Evolutionary conservation across 2,888 invertebrate genomes (phyloP).

Genomic region (Linyphia triangularis): DNA sequence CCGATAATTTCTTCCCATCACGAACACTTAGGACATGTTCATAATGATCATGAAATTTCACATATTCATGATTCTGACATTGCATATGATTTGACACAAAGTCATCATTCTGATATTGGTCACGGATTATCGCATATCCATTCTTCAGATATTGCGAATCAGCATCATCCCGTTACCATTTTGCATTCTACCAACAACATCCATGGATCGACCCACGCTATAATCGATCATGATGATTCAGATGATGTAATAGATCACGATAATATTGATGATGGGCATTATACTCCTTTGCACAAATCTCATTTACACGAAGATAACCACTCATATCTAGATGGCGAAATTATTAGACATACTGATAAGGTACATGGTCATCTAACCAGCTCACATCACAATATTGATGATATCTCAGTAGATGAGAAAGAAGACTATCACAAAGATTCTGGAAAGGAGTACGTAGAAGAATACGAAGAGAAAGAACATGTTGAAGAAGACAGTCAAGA

Average conservation of each 20-base stretch:
- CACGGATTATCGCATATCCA: not conserved
- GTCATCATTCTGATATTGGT: slow-evolving; percentile 10
- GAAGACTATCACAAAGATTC: slow-evolving; percentile 5
- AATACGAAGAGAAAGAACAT: not conserved
- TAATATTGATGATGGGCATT: not conserved
- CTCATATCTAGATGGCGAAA: slow-evolving; percentile 4
- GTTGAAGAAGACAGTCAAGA: not conserved
- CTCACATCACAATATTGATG: not conserved
- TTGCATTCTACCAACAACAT: not conserved
- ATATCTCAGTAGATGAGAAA: not conserved
- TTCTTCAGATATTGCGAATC: not conserved
- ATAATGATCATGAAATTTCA: not conserved
- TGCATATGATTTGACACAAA: slow-evolving; percentile 1
- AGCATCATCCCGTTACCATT: not conserved
- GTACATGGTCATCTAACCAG: not conserved
- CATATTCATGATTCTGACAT: not conserved
- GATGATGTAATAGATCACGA: not conserved
- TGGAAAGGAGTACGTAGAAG: not conserved
- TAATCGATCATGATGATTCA: not conserved
- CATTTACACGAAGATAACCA: slow-evolving; percentile 5
- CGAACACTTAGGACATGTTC: not conserved
- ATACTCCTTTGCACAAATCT: not conserved
- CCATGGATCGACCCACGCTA: not conserved
- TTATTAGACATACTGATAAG: not conserved
- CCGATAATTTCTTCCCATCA: slow-evolving; percentile 1